Evolutionary conservation across 2,113 vertebrate genomes (phyloP), one percentile per base, ranked within the genome.

Genomic region (Leucoraja erinaceus): DNA sequence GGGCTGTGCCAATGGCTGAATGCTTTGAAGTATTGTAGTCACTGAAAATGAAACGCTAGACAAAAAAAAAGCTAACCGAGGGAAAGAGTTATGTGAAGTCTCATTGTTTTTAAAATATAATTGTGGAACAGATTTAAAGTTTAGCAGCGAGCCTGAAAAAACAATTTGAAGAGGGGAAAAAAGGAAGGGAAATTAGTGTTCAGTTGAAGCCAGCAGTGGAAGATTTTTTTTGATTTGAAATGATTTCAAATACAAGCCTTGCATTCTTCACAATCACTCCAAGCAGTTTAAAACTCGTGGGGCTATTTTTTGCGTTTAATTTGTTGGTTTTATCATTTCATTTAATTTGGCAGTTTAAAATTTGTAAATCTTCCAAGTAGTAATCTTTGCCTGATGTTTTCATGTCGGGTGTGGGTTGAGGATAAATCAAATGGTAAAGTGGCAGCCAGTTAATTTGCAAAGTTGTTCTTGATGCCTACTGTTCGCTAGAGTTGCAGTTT

Each of bases 271-370:
- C 10, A 31, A 90, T 90, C 31, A 16, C 86, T 38, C 63, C 5
- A 31, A 68, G 31, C 86, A 18, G 31, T 68, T 70, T 7, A 90
- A 68, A 31, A 90, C 68, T 20, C 63, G 68, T n/a, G 33, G 31
- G 28, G 28, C 20, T 70, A n/a, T 90, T 90, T 90, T n/a, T 70
- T 68, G 47, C 56, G 33, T 4, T 70, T n/a, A 47, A 91, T 0
- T 25, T n/a, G 22, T n/a, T 68, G 61, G 66, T 90, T 31, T 68
- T 68, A 66, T 68, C 38, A 68, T 68, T 59, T 33, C 66, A 6
- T 70, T 10, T 70, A 68, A 90, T 90, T 90, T 90, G 28, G 86
- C 86, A 90, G n/a, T 66, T n/a, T 90, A 9, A 68, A 90, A 70
- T 70, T 8, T 33, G n/a, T n/a, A 38, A 38, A 11, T 33, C 63